Percentiles rank a stretch among this genome's conserved stretches.
Evolutionary conservation across 1,140 invertebrate genomes (phyloP).

Genomic region (Brachionus manjavacas): DNA sequence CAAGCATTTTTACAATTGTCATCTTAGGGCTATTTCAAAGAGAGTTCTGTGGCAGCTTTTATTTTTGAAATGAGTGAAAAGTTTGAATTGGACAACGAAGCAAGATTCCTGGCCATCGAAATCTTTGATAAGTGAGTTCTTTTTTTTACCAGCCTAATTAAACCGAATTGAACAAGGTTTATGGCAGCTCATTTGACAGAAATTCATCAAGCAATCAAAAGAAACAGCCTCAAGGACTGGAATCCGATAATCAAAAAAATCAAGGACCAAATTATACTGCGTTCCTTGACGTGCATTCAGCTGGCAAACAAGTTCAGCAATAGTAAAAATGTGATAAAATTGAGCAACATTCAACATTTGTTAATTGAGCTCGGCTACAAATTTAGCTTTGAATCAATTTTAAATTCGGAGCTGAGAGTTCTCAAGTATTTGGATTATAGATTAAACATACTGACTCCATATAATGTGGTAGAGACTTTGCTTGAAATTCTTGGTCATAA

Average conservation of each 20-base stretch:
- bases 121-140: not conserved
- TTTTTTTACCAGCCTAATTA: not conserved
- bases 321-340: not conserved
- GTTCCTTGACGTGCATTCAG: slow-evolving; percentile 15
- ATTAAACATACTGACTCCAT: slow-evolving; percentile 17
- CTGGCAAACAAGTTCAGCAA: slow-evolving; percentile 1
- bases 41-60: not conserved
- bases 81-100: not conserved
- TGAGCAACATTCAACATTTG: not conserved
- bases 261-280: not conserved
- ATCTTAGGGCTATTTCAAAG: slow-evolving; percentile 18
- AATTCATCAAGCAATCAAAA: slow-evolving; percentile 15
- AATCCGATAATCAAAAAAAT: not conserved
- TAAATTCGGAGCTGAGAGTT: slow-evolving; percentile 32
- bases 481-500: slow-evolving; percentile 35
- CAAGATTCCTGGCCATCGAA: slow-evolving; percentile 33
- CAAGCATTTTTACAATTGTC: not conserved
- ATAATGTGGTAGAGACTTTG: not conserved
- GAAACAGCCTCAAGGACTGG: not conserved
- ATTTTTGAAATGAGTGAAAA: slow-evolving; percentile 11
- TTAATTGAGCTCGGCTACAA: not conserved
- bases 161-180: not conserved
- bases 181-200: slow-evolving; percentile 21
- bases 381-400: not conserved
- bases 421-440: not conserved